A percentile compares a stretch with the other conserved stretches of the same genome.
These are phyloP conservation scores for Drosophila equinoxialis DNA, from an alignment of 1,140 invertebrate genomes.

Conservation along the genomic window DNA sequence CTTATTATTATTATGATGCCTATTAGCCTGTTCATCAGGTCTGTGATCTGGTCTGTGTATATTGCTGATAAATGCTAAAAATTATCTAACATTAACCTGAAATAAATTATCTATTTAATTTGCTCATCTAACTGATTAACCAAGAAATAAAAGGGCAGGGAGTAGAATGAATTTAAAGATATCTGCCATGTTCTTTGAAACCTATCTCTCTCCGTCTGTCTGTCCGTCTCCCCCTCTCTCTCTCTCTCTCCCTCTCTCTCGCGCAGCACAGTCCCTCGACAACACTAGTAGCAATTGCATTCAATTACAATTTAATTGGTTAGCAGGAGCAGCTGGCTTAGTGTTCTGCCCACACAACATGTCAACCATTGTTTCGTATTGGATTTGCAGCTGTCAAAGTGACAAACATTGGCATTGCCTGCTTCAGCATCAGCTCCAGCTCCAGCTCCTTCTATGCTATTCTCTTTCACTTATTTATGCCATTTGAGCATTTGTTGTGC, in stretches of 20 bases:
- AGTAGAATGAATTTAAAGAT: conserved; percentile 7
- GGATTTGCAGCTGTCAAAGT: conserved; percentile 77
- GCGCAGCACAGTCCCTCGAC: too few relatives aligned
- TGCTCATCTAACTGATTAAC: conserved; percentile 40
- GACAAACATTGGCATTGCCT: conserved; percentile 61
- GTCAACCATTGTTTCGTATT: conserved; percentile 44
- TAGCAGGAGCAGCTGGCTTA: conserved; percentile 11
- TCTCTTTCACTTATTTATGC: conserved; percentile 68
- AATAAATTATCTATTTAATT: conserved; percentile 62
- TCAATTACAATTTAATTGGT: conserved; percentile 74
- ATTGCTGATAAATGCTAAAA: not conserved
- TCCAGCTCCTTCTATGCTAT: not conserved
- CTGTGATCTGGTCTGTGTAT: not conserved
- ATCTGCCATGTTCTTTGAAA: too few relatives aligned
- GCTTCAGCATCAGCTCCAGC: not conserved
- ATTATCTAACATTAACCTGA: not conserved
- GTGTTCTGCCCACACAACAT: not conserved
- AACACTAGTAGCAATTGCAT: conserved; percentile 39
- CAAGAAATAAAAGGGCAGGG: conserved; percentile 22
- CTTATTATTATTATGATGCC: conserved; percentile 35
- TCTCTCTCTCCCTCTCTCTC: not conserved
- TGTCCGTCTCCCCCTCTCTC: not conserved
- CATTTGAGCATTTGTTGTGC: conserved; percentile 73
- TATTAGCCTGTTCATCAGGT: not conserved
- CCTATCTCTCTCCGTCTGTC: too few relatives aligned